phyloP scores from a whole-genome alignment of 2,113 vertebrate genomes.

The Plecturocebus donacophilus region DNA sequence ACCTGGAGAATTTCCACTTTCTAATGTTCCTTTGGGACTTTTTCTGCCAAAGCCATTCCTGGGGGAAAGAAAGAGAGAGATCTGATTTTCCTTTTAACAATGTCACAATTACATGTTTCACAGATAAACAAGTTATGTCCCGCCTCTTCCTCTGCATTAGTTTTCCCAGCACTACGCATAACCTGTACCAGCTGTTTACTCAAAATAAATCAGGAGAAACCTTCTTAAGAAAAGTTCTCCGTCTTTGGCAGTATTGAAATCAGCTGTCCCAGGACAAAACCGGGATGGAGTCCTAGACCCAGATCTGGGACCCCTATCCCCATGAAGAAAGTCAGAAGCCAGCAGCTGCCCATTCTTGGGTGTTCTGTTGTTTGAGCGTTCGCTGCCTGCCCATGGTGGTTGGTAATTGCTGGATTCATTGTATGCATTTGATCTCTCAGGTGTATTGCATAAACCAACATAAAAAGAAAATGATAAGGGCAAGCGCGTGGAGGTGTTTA shows the following conservation, averaged over 20 bases:
- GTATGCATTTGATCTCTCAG: conserved; percentile 49
- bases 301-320: not conserved
- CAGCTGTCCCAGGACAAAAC: not conserved
- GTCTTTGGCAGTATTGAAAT: not conserved
- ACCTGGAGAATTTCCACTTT: not conserved
- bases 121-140: not conserved
- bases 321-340: not conserved
- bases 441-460: conserved; percentile 61
- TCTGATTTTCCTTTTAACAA: not conserved
- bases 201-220: not conserved
- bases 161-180: not conserved
- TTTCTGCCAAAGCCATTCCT: not conserved
- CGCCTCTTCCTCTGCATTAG: not conserved
- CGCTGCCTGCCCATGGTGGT: not conserved
- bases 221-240: not conserved
- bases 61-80: not conserved
- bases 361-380: not conserved
- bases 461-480: conserved; percentile 60
- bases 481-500: not conserved
- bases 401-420: conserved; percentile 65
- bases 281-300: not conserved
- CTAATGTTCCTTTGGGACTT: not conserved
- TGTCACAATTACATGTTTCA: not conserved
- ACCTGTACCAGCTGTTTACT: not conserved
- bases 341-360: fast-evolving